Conservation (phyloP, 2,113 vertebrate genomes). For the Pyxicephalus adspersus region DNA sequence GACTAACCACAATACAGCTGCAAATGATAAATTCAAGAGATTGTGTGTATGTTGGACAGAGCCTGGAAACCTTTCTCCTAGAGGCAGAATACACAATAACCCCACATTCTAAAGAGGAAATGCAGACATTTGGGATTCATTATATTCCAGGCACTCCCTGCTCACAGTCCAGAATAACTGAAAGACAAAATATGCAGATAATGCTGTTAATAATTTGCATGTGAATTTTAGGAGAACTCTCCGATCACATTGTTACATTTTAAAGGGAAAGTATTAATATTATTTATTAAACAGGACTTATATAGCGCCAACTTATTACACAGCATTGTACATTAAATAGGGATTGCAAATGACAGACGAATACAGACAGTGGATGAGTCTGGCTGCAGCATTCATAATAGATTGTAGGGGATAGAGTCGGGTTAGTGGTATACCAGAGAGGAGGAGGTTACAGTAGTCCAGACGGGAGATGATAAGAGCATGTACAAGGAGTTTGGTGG, state of each 20-base stretch:
- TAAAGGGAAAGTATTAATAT: too few relatives aligned
- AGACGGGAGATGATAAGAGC: too few relatives aligned
- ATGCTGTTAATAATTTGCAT: not conserved
- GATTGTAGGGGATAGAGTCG: too few relatives aligned
- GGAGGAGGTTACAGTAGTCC: too few relatives aligned
- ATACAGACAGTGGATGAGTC: too few relatives aligned
- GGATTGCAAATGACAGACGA: too few relatives aligned
- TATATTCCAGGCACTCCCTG: constrained; percentile 4
- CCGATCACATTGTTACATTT: not conserved
- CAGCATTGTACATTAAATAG: too few relatives aligned
- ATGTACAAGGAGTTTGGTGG: too few relatives aligned
- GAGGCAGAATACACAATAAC: constrained; percentile 30
- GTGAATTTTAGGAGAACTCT: not conserved
- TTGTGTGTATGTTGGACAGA: constrained; percentile 9
- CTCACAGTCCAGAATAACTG: not conserved
- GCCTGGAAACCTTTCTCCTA: constrained; percentile 6
- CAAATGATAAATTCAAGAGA: constrained; percentile 15
- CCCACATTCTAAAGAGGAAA: constrained; percentile 32
- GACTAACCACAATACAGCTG: constrained; percentile 33
- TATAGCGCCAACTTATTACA: too few relatives aligned
- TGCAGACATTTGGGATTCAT: constrained; percentile 28
- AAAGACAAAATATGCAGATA: not conserved
- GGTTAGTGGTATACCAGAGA: too few relatives aligned
- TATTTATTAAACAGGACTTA: too few relatives aligned
- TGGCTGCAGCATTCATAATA: too few relatives aligned